A percentile compares a stretch with the other conserved stretches of the same genome.
These are phyloP conservation scores for Acromyrmex charruanus DNA, from an alignment of 1,140 invertebrate genomes.

Conservation along the genomic window DNA sequence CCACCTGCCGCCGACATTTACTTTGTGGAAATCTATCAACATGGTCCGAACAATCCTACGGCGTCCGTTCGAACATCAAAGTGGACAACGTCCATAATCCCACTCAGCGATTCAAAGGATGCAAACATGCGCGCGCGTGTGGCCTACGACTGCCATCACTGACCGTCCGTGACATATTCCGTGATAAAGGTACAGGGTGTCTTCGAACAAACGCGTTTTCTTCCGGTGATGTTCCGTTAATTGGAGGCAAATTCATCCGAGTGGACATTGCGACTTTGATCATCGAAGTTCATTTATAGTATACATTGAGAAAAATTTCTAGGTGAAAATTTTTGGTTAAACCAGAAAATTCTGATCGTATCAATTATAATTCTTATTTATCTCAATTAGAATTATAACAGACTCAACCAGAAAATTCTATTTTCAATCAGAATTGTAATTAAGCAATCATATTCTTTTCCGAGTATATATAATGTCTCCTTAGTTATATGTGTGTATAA, in stretches of 20 bases:
- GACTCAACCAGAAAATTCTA: no score
- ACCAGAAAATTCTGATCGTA: no score
- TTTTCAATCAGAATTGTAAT: no score
- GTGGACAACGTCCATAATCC: conserved; percentile 77
- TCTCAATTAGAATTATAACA: no score
- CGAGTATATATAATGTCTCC: no score
- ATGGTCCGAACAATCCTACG: conserved; percentile 65
- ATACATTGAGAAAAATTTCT: no score
- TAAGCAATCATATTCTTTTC: no score
- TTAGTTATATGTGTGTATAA: no score
- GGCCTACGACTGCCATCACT: neutral
- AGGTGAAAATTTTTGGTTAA: no score
- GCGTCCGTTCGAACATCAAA: conserved; percentile 76
- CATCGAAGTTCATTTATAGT: neutral
- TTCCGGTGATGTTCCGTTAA: conserved; percentile 1
- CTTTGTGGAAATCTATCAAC: conserved; percentile 77
- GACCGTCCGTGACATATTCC: conserved; percentile 25
- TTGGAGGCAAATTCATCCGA: neutral
- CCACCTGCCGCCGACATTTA: conserved; percentile 76
- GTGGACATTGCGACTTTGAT: neutral
- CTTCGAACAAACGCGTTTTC: conserved; percentile 26
- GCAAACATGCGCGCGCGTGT: conserved; percentile 24
- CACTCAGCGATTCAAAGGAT: conserved; percentile 74
- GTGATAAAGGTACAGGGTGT: conserved; percentile 15
- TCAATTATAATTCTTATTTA: no score